These are phyloP conservation scores for Eupeodes corollae DNA, from an alignment of 1,140 invertebrate genomes.

Conservation along the genomic window DNA sequence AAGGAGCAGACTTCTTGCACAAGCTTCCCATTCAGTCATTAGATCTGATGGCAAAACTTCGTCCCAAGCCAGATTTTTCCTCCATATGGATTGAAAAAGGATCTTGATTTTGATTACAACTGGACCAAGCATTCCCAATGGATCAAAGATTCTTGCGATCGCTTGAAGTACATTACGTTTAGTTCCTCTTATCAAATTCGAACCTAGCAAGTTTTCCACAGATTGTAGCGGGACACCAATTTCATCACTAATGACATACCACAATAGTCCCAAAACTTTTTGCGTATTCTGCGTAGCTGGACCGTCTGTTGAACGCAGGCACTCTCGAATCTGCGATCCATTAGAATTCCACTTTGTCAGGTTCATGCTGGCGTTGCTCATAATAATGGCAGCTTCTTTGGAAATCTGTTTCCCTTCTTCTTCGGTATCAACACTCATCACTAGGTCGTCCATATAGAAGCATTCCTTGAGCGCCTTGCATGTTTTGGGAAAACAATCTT, in stretches of 20 bases:
- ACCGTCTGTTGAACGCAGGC: too few relatives aligned
- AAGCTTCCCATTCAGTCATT: too few relatives aligned
- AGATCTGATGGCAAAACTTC: too few relatives aligned
- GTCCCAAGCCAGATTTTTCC: constrained; percentile 25
- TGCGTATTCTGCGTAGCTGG: not conserved
- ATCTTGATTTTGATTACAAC: constrained; percentile 25
- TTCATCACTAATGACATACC: not conserved
- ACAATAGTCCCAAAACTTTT: constrained; percentile 1
- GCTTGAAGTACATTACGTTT: constrained; percentile 20
- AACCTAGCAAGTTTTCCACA: not conserved
- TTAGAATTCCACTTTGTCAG: constrained; percentile 3
- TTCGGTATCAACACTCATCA: not conserved
- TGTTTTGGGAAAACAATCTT: not conserved
- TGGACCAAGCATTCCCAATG: constrained; percentile 31
- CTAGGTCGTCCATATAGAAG: constrained; percentile 2
- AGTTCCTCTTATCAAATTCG: constrained; percentile 5
- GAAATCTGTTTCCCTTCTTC: not conserved
- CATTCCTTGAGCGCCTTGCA: not conserved
- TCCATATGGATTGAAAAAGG: constrained; percentile 34
- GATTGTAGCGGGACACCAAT: not conserved
- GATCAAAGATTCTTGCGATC: constrained; percentile 27
- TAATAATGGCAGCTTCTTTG: not conserved
- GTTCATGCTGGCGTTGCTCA: not conserved
- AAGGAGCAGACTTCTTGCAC: too few relatives aligned
- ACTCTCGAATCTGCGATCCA: too few relatives aligned